A percentile compares a stretch with the other conserved stretches of the same genome.
Evolutionary conservation across 2,113 vertebrate genomes (phyloP).

Genomic region (Caranx ignobilis): DNA sequence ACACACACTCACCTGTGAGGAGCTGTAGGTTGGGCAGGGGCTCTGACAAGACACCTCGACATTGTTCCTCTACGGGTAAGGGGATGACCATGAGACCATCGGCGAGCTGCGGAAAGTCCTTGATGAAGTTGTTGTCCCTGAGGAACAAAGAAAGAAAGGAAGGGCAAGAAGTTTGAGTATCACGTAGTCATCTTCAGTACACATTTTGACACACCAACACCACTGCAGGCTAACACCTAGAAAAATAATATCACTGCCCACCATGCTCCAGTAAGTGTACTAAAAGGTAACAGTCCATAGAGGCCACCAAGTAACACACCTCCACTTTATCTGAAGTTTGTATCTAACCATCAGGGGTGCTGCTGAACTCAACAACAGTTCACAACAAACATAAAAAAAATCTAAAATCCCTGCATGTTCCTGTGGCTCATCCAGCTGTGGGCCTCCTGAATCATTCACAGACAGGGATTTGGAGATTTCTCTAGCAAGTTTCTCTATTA

Average conservation of each 20-base stretch:
- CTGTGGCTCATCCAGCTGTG: constrained; percentile 21
- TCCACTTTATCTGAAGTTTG: constrained; percentile 9
- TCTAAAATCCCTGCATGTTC: constrained; percentile 25
- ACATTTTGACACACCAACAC: background rate
- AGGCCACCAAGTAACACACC: background rate
- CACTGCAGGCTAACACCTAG: background rate
- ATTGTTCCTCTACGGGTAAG: constrained; percentile 96
- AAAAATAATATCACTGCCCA: background rate
- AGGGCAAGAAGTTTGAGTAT: background rate
- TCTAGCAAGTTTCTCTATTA: background rate
- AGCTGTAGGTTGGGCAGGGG: constrained; percentile 93
- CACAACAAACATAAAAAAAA: constrained; percentile 4
- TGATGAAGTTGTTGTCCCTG: constrained; percentile 99
- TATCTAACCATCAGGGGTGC: constrained; percentile 16
- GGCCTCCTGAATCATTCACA: constrained; percentile 57
- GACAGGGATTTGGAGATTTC: constrained; percentile 29
- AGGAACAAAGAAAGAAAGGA: background rate
- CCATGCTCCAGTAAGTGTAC: background rate
- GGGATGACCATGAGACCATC: constrained; percentile 97
- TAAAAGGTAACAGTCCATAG: background rate
- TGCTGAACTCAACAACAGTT: constrained; percentile 17
- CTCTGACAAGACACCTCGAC: constrained; percentile 94
- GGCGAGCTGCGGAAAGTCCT: constrained; percentile 97
- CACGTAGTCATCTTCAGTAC: background rate
- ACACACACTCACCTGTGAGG: constrained; percentile 87